Conservation (phyloP, 2,888 invertebrate species). For the Caenorhabditis sulstoni region DNA sequence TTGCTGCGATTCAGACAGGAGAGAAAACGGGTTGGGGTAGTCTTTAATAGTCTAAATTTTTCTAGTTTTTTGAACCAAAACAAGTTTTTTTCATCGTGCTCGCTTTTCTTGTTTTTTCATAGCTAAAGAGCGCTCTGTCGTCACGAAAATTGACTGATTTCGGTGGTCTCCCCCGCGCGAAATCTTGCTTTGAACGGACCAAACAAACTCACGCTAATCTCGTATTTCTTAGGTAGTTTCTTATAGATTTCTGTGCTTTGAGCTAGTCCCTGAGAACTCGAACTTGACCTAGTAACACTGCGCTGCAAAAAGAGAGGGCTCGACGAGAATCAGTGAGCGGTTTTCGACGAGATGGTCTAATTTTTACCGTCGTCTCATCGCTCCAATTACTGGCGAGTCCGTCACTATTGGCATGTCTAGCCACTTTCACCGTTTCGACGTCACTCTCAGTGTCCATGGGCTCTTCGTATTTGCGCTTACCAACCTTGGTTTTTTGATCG, state of each 20-base stretch:
- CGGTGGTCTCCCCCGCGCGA: too few relatives aligned
- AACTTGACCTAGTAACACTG: constrained; percentile 21
- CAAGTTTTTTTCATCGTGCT: too few relatives aligned
- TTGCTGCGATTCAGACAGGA: too few relatives aligned
- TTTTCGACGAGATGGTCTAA: not conserved
- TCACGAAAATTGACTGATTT: too few relatives aligned
- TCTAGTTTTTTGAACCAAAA: too few relatives aligned
- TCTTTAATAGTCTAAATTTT: too few relatives aligned
- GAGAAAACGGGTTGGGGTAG: too few relatives aligned
- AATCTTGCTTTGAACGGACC: not conserved
- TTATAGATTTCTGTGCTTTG: constrained; percentile 29
- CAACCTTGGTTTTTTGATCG: constrained; percentile 53
- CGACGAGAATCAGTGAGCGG: constrained; percentile 21
- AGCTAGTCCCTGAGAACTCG: constrained; percentile 50
- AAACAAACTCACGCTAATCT: constrained; percentile 34
- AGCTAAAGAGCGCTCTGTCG: too few relatives aligned
- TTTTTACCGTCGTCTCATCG: constrained; percentile 1
- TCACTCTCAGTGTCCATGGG: constrained; percentile 19
- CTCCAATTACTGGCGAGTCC: too few relatives aligned
- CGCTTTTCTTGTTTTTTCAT: too few relatives aligned
- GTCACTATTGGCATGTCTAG: not conserved
- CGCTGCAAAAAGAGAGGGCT: constrained; percentile 18
- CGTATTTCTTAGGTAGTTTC: constrained; percentile 25
- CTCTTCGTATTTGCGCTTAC: constrained; percentile 29
- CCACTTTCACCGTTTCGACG: constrained; percentile 20